Evolutionary conservation across 1,140 invertebrate species (phyloP), one percentile per base, ranked within the genome.

Genomic region (Limonius californicus): DNA sequence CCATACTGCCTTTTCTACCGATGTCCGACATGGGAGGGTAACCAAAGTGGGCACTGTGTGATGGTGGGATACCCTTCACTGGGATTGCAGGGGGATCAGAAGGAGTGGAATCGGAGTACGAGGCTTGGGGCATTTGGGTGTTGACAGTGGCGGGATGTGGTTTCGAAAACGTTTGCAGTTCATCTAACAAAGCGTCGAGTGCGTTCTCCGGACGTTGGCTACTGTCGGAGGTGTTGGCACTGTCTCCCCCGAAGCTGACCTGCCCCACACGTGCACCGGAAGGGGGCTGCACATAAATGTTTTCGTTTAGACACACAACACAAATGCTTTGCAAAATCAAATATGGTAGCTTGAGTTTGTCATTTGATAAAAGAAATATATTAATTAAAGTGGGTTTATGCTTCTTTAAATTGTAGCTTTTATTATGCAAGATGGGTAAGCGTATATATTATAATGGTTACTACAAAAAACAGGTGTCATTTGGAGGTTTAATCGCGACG

Each of bases 161-260:
- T 67, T 87, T 85, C 21, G 87, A 85, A 75, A 92, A 92, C 8
- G 91, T 93, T 76, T 94, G 90, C 53, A 94, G 81, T 78, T 95
- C 92, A 75, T 94, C 91, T 91, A 95, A 77, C 87, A 95, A 78
- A 87, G 90, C 89, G 87, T 95, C 92, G 87, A 95, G 90, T 85
- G 91, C 89, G 87, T 93, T 94, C 87, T 94, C 91, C 83, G 87
- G 80, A 83, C 88, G 85, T 80, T 86, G 80, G 77, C 77, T 74
- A 81, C 80, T 70, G 78, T 83, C 77, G 81, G 84, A 76, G 78
- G 82, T 80, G 77, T 76, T 68, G 80, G 74, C 67, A 77, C 79
- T 74, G 83, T 85, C 84, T 83, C 86, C 84, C 82, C 83, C 81
- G 83, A 84, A 69, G 79, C 79, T 64, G 80, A 80, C 73, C 84